Base-by-base conservation (phyloP, 30 jellyfish, hydroid and myxozoan species). In the Turritopsis rubra region DNA sequence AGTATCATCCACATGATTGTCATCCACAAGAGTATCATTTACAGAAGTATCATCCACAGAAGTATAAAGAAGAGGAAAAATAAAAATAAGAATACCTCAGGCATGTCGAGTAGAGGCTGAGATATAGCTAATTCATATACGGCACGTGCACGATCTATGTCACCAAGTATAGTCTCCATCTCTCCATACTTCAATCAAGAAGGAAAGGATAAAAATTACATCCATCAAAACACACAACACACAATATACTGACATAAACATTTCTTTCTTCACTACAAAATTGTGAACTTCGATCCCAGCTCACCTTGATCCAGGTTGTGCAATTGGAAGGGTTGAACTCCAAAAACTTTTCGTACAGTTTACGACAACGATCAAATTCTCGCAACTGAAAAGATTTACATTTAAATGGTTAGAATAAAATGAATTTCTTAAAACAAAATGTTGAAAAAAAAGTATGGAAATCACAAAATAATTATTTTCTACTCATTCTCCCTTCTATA, bases 271-370 rank as follows among this genome's bases (percentile, higher is more conserved):
- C n/a, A n/a, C n/a, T n/a, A n/a, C n/a, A n/a, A n/a, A n/a, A n/a
- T n/a, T n/a, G n/a, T n/a, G n/a, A n/a, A n/a, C n/a, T n/a, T n/a
- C n/a, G n/a, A n/a, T n/a, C n/a, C n/a, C n/a, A 25, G 16, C 65
- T 29, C 75, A 92, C 98, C 95, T 92, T 88, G 21, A 95, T 89
- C 99, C 99, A 95, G 18, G 97, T 87, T 27, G 97, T 87, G 78
- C 99, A 89, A 65, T 89, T 89, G 25, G 97, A 82, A n/a, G 99
- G 97, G 73, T 95, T 95, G 54, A 95, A 95, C 81, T 95, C 99
- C 72, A 95, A 81, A 82, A 81, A 89, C 82, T 95, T 95, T 66
- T 95, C 97, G 52, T 89, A 95, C 85, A 95, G 86, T 79, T 78
- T 87, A 76, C 99, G 89, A 65, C 97, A 89, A 8, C 99, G 87